Evolutionary conservation across 2,888 invertebrate genomes (phyloP).

Genomic region (Calameuta pallipes): DNA sequence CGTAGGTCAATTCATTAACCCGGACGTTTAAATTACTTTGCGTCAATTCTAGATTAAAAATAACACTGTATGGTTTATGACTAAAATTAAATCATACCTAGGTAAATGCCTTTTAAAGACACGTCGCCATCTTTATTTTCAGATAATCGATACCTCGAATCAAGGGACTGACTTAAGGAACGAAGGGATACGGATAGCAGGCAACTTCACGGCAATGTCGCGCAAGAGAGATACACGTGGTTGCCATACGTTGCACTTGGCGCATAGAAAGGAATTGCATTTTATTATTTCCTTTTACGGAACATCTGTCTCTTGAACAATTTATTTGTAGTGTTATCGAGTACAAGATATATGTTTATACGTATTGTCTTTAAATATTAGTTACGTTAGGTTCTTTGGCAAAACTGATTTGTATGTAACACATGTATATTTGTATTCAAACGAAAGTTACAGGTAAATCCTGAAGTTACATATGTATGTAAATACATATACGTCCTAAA

Average conservation of each 20-base stretch:
- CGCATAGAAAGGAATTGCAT: conserved; percentile 53
- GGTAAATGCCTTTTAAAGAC: neutral
- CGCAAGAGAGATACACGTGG: neutral
- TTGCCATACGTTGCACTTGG: conserved; percentile 21
- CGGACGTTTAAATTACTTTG: neutral
- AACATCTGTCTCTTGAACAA: neutral
- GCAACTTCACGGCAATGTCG: neutral
- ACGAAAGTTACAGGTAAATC: conserved; percentile 1
- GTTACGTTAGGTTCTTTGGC: neutral
- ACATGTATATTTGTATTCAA: neutral
- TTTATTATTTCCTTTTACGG: conserved; percentile 40
- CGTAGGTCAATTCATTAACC: neutral
- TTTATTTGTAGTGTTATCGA: neutral
- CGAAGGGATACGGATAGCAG: neutral
- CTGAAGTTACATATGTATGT: neutral
- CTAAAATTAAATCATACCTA: neutral
- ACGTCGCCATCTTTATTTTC: neutral
- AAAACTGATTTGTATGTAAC: neutral
- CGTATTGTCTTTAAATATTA: neutral
- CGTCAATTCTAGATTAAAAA: neutral
- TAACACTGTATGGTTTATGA: no score
- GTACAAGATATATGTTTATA: neutral
- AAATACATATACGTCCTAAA: neutral
- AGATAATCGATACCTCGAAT: neutral
- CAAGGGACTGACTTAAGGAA: neutral